Percentiles rank a stretch among this genome's conserved stretches.
Evolutionary conservation across 2,797 vertebrate genomes (phyloP).

Genomic region (Austrolebias charrua): DNA sequence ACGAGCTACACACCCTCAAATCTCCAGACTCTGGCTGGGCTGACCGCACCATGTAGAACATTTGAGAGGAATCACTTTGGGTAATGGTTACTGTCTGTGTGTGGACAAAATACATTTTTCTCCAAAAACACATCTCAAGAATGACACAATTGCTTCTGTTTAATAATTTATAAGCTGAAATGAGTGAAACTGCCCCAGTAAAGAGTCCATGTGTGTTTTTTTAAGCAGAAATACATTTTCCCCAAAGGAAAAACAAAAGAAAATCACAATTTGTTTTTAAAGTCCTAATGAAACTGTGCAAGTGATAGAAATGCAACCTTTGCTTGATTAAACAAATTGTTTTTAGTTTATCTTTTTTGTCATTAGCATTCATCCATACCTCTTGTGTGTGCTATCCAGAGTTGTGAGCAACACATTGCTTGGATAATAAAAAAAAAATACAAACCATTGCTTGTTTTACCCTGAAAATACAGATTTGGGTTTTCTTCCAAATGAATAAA

Average conservation of each 20-base stretch:
- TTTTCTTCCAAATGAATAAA: neutral
- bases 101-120: neutral
- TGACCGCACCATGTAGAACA: conserved; percentile 54
- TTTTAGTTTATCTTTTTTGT: too few species aligned
- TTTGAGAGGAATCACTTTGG: conserved; percentile 56
- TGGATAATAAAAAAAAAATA: too few species aligned
- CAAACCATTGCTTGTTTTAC: neutral
- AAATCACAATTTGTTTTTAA: too few species aligned
- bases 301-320: too few species aligned
- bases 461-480: neutral
- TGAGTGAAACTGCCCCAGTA: neutral
- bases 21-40: conserved; percentile 45
- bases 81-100: conserved; percentile 7
- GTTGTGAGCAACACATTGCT: too few species aligned
- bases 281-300: too few species aligned
- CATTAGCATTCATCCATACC: too few species aligned
- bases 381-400: too few species aligned
- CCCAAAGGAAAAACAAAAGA: neutral
- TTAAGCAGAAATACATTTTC: too few species aligned
- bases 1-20: conserved; percentile 18
- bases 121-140: neutral
- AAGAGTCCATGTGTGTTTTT: neutral
- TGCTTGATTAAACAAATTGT: too few species aligned
- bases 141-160: neutral
- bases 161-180: neutral